A percentile compares a stretch with the other conserved stretches of the same genome.
Evolutionary conservation across 1,140 invertebrate genomes (phyloP).

Genomic region (Sitobion miscanthi): DNA sequence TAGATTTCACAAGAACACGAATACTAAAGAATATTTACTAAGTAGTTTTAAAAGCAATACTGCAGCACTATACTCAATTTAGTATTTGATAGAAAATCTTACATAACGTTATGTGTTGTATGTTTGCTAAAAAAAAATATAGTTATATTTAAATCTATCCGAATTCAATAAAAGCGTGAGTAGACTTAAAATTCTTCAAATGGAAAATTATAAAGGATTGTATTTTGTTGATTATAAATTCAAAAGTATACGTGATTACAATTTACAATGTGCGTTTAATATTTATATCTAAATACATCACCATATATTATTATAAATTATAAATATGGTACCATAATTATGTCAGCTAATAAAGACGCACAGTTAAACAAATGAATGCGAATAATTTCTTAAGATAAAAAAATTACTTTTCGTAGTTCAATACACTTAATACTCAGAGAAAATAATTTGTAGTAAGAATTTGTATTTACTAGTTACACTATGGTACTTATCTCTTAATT

Average conservation of each 20-base stretch:
- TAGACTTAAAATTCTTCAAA: neutral
- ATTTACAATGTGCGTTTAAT: neutral
- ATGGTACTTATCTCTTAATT: neutral
- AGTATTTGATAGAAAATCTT: neutral
- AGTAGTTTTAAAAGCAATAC: neutral
- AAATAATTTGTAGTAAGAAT: neutral
- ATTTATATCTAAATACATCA: neutral
- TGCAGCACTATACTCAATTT: neutral
- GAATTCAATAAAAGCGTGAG: neutral
- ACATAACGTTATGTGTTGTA: neutral
- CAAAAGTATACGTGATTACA: neutral
- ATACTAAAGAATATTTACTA: neutral
- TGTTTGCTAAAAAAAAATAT: neutral
- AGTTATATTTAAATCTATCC: neutral
- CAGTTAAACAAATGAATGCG: neutral
- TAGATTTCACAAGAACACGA: neutral
- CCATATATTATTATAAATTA: neutral
- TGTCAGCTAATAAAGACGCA: neutral
- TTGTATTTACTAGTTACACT: neutral
- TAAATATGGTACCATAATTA: neutral
- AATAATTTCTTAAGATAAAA: neutral
- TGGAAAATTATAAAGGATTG: neutral
- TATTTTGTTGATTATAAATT: neutral
- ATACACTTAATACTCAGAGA: slow-evolving; percentile 1
- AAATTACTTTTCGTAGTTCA: neutral